Conservation (phyloP, 1,140 invertebrate species). For the Sipha flava region DNA sequence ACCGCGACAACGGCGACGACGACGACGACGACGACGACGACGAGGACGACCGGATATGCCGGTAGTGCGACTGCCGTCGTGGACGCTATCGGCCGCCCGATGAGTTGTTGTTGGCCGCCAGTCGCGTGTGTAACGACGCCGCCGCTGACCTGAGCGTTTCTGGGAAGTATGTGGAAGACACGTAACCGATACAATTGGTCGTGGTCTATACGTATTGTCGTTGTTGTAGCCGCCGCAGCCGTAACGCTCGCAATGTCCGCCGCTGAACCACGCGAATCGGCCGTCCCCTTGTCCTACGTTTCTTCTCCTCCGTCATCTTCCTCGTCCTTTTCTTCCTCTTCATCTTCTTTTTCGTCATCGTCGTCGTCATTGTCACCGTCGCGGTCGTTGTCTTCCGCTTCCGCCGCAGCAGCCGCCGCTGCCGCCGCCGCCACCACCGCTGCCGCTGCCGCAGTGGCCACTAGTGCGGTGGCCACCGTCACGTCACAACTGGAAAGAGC, state of each 20-base stretch:
- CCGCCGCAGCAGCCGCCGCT: too few relatives aligned
- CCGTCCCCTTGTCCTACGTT: neutral
- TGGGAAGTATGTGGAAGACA: conserved; percentile 30
- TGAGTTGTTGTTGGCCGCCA: conserved; percentile 19
- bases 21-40: neutral
- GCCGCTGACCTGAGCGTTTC: conserved; percentile 24
- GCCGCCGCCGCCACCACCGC: neutral
- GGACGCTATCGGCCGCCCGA: conserved; percentile 10
- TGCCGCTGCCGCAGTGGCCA: neutral
- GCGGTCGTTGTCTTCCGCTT: too few relatives aligned
- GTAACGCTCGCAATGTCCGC: conserved; percentile 18
- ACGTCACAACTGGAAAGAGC: conserved; percentile 21
- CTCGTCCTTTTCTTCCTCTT: neutral
- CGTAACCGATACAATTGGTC: conserved; percentile 32
- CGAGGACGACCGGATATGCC: neutral
- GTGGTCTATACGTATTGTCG: conserved; percentile 29
- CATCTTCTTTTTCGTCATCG: neutral
- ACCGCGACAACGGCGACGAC: neutral
- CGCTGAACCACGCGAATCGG: conserved; percentile 9
- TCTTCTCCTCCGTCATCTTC: neutral
- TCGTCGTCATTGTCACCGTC: neutral
- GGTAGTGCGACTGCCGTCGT: neutral
- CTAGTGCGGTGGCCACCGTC: neutral
- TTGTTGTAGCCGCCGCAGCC: conserved; percentile 26
- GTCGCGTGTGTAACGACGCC: conserved; percentile 26